Conservation (phyloP, 2,888 invertebrate species). For the Eupithecia abbreviata region DNA sequence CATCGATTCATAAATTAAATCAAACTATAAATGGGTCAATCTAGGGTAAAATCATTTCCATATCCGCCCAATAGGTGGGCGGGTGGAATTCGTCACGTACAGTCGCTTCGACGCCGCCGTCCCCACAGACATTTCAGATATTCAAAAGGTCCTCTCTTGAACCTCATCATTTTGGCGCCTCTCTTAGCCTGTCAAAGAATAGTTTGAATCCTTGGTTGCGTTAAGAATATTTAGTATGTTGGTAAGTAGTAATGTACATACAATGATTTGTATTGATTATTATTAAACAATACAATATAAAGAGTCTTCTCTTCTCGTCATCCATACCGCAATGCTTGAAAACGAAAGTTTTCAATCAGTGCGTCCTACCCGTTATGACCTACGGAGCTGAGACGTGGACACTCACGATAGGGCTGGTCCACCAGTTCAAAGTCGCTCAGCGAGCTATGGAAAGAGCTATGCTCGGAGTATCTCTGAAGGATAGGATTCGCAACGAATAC, state of each 20-base stretch:
- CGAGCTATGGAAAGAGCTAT: too few species aligned
- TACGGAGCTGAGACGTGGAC: too few species aligned
- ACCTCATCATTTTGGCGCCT: slow-evolving; percentile 42
- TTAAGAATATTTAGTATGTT: not conserved
- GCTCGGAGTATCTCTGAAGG: too few species aligned
- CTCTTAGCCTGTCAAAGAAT: slow-evolving; percentile 45
- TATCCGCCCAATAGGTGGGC: slow-evolving; percentile 56
- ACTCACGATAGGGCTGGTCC: too few species aligned
- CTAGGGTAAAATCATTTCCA: slow-evolving; percentile 56
- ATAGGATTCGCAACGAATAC: too few species aligned
- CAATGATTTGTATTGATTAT: not conserved
- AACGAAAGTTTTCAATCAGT: too few species aligned
- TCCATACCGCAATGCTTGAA: too few species aligned
- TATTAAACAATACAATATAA: too few species aligned
- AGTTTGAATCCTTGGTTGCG: slow-evolving; percentile 40
- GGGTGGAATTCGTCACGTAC: slow-evolving; percentile 59
- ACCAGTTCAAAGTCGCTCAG: too few species aligned
- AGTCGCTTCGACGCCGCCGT: slow-evolving; percentile 47
- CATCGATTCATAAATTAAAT: slow-evolving; percentile 36
- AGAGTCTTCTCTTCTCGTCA: too few species aligned
- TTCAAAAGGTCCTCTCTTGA: slow-evolving; percentile 66
- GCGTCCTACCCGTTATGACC: too few species aligned
- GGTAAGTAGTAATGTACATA: not conserved
- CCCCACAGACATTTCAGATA: slow-evolving; percentile 62
- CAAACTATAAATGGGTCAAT: slow-evolving; percentile 46